Evolutionary conservation across 1,140 invertebrate species (phyloP).

Genomic region (Drosophila cardini): DNA sequence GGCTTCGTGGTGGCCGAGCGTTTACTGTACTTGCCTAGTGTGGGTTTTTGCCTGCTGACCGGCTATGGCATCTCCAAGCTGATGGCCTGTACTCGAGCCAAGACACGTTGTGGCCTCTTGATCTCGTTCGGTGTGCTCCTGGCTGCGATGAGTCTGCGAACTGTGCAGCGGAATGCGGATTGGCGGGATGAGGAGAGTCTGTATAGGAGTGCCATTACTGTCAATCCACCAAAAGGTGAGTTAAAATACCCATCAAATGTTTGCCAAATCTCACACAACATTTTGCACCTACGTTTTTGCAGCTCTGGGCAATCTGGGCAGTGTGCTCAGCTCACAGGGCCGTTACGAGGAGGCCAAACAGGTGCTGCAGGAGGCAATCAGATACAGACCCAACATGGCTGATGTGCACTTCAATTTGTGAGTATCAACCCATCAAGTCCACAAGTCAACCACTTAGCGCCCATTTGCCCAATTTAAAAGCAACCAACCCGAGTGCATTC

Average conservation of each 20-base stretch:
- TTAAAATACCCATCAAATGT: background rate
- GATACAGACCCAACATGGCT: conserved; percentile 96
- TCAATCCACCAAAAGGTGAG: conserved; percentile 99
- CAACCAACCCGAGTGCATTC: conserved; percentile 21
- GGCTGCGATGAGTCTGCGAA: conserved; percentile 90
- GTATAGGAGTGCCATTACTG: conserved; percentile 94
- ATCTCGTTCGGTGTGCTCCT: conserved; percentile 87
- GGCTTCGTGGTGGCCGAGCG: conserved; percentile 98
- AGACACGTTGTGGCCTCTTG: conserved; percentile 85
- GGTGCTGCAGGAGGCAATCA: conserved; percentile 93
- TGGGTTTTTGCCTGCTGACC: conserved; percentile 96
- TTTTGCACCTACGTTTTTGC: conserved; percentile 11
- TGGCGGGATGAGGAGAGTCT: conserved; percentile 97
- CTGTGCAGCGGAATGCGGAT: conserved; percentile 93
- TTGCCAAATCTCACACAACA: background rate
- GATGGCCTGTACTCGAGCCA: conserved; percentile 63
- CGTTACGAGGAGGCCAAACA: conserved; percentile 93
- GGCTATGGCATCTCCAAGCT: conserved; percentile 89
- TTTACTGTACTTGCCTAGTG: conserved; percentile 97
- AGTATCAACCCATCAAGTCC: conserved; percentile 86
- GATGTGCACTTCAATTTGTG: conserved; percentile 99
- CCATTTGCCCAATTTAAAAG: conserved; percentile 27
- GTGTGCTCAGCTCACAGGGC: conserved; percentile 94
- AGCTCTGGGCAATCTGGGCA: conserved; percentile 97
- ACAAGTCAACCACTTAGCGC: conserved; percentile 21